Conservation (phyloP, 2,888 invertebrate genomes). For the Agriopis leucophaearia region DNA sequence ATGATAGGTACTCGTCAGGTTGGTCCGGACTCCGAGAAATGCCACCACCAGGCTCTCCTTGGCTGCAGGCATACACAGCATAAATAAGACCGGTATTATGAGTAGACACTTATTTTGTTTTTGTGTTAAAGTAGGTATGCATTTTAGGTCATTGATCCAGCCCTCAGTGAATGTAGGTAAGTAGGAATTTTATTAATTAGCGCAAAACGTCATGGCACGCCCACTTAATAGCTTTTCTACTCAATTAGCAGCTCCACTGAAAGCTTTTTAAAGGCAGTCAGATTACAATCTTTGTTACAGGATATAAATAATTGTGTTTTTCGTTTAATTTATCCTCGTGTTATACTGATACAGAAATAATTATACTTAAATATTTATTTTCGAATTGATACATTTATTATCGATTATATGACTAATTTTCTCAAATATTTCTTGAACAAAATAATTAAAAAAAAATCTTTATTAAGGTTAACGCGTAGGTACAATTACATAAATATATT, state of each 20-base stretch:
- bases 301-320: not conserved
- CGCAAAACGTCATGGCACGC: not conserved
- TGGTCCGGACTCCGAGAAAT: slow-evolving; percentile 2
- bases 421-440: too few relatives aligned
- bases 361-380: not conserved
- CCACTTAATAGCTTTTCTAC: slow-evolving; percentile 1
- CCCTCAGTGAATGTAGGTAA: not conserved
- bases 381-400: too few relatives aligned
- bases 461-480: too few relatives aligned
- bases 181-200: not conserved
- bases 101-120: not conserved
- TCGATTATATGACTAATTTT: too few relatives aligned
- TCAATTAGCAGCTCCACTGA: not conserved
- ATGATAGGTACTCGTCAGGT: slow-evolving; percentile 3
- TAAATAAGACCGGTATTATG: not conserved
- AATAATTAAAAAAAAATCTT: too few relatives aligned
- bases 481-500: not conserved
- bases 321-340: not conserved
- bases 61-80: not conserved
- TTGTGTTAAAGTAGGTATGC: not conserved
- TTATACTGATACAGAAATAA: too few relatives aligned
- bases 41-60: not conserved
- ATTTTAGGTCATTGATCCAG: slow-evolving; percentile 11
- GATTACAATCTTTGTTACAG: not conserved
- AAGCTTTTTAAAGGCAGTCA: not conserved